Evolutionary conservation across 2,797 vertebrate species (phyloP).

Genomic region (Syngnathus acus): DNA sequence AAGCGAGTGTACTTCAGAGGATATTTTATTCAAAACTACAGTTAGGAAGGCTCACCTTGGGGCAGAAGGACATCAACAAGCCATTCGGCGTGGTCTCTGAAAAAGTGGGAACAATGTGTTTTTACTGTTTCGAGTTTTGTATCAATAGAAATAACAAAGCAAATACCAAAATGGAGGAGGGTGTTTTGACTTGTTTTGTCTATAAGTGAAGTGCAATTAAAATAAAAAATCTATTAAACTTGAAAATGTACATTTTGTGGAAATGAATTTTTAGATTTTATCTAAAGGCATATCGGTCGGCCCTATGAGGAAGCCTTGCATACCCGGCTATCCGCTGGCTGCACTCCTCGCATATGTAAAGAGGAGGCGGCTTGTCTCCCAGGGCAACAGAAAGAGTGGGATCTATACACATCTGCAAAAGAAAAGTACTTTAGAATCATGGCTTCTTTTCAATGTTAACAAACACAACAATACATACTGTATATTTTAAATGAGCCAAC

Average conservation of each 20-base stretch:
- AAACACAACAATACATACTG: neutral
- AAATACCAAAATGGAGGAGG: too few species aligned
- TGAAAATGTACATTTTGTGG: neutral
- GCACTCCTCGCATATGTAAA: slow-evolving; percentile 98
- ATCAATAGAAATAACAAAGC: too few species aligned
- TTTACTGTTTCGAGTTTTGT: neutral
- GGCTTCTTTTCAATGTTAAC: neutral
- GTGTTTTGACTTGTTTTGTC: too few species aligned
- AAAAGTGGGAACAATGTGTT: slow-evolving; percentile 45
- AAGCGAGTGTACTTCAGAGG: too few species aligned
- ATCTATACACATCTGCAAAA: slow-evolving; percentile 93
- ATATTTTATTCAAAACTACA: slow-evolving; percentile 8
- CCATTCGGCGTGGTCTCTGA: slow-evolving; percentile 95
- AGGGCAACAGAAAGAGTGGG: slow-evolving; percentile 92
- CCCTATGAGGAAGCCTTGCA: slow-evolving; percentile 36
- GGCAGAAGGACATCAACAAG: slow-evolving; percentile 96
- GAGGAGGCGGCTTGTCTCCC: slow-evolving; percentile 95
- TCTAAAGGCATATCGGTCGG: neutral
- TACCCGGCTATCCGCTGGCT: slow-evolving; percentile 97
- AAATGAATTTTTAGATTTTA: neutral
- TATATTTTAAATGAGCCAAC: neutral
- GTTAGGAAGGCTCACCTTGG: slow-evolving; percentile 81
- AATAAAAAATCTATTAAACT: neutral
- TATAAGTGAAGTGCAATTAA: too few species aligned
- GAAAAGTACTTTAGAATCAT: slow-evolving; percentile 16